Percentiles rank a stretch among this genome's conserved stretches.
phyloP scores from a whole-genome alignment of 2,113 vertebrate species.

The Gasterosteus aculeatus region DNA sequence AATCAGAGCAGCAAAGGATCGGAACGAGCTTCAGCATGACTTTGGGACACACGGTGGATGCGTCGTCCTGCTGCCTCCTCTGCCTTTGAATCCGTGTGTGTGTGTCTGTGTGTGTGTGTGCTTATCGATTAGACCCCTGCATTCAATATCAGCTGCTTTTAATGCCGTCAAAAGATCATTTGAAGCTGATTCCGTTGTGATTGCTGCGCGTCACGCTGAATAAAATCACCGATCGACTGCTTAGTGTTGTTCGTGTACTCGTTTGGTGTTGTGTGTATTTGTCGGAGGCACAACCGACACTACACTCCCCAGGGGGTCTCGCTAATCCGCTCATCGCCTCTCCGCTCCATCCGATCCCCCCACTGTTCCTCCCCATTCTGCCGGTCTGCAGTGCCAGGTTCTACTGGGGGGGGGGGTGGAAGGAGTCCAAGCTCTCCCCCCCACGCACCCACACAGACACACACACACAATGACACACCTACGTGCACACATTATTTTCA shows the following conservation, averaged over 20 bases:
- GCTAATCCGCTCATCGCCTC: constrained; percentile 49
- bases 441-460: not conserved
- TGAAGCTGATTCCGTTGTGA: not conserved
- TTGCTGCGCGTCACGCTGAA: constrained; percentile 22
- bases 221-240: constrained; percentile 9
- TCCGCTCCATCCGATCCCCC: constrained; percentile 23
- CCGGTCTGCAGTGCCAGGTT: constrained; percentile 42
- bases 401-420: constrained; percentile 23
- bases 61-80: constrained; percentile 2
- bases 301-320: constrained; percentile 24
- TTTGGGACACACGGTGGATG: not conserved
- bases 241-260: not conserved
- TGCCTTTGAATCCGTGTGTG: constrained; percentile 15
- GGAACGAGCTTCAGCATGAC: constrained; percentile 21
- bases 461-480: not conserved
- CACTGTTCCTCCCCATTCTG: constrained; percentile 11
- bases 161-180: constrained; percentile 40
- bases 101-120: constrained; percentile 9
- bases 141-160: constrained; percentile 30
- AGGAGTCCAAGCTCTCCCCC: constrained; percentile 37
- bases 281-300: constrained; percentile 6
- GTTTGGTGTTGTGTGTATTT: constrained; percentile 7
- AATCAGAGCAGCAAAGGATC: constrained; percentile 50
- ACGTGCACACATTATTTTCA: constrained; percentile 11
- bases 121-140: not conserved